Conservation (phyloP, 2,113 vertebrate genomes). For the Bostrychus sinensis region DNA sequence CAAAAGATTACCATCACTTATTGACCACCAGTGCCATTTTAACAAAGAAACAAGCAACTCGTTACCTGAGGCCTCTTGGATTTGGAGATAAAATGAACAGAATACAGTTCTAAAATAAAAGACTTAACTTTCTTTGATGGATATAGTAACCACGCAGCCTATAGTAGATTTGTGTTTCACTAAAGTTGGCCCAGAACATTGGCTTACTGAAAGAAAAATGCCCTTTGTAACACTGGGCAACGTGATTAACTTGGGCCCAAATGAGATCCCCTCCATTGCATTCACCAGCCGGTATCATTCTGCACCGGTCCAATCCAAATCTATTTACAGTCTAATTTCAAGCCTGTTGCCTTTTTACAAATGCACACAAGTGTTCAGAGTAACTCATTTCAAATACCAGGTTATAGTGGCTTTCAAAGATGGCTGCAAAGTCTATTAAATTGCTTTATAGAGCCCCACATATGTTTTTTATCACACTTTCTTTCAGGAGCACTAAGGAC, state of each 20-base stretch:
- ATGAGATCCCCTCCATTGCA: constrained; percentile 18
- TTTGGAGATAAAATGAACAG: too few species aligned
- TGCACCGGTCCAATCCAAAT: constrained; percentile 33
- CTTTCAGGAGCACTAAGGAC: constrained; percentile 42
- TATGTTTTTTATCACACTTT: constrained; percentile 51
- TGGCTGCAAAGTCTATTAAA: constrained; percentile 53
- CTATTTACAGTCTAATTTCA: constrained; percentile 42
- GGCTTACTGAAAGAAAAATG: background rate
- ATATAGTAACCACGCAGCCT: background rate
- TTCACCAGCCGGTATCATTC: constrained; percentile 34
- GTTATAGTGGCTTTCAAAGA: constrained; percentile 17
- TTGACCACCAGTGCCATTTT: too few species aligned
- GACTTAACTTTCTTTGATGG: too few species aligned
- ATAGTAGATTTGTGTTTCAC: background rate
- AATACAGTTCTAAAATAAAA: too few species aligned
- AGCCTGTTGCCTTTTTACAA: constrained; percentile 19
- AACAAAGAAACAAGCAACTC: too few species aligned
- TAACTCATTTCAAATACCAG: constrained; percentile 52
- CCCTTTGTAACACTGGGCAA: background rate
- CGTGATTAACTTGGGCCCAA: background rate
- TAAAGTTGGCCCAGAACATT: constrained; percentile 1
- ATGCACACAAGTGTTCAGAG: constrained; percentile 32
- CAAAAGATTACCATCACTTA: too few species aligned
- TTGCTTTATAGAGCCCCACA: constrained; percentile 46
- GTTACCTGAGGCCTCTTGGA: background rate